Evolutionary conservation across 2,888 invertebrate species (phyloP), one percentile per base, ranked within the genome.

Genomic region (Synergus laeviventris): DNA sequence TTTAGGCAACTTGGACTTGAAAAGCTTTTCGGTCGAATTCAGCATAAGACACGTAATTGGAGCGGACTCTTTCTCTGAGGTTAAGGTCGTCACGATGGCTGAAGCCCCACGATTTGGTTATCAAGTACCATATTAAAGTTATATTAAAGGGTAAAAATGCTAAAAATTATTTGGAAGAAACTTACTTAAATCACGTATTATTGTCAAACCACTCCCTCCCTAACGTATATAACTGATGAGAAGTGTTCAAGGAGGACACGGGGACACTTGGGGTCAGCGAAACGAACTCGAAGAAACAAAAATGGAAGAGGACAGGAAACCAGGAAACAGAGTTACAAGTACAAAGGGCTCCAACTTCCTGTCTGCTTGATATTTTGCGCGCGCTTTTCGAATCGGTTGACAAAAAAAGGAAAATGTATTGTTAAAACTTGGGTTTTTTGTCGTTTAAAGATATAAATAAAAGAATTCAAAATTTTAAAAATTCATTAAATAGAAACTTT

Each of bases 181-280:
- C 89, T 89, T 88, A 89, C 89, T 86, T 87, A 76, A 82, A 85
- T 84, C 89, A 89, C 88, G 87, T 89, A 86, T 83, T 85, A 87
- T 83, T 82, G 86, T 85, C 89, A 84, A 89, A 87, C 81, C 83
- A 86, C 86, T 87, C 87, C 86, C 87, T 86, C 85, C 82, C 83
- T 86, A 85, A 84, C 84, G 84, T 84, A 79, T 76, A 80, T 80
- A 76, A 84, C 78, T 81, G 83, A 85, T 81, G 84, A 82, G 84
- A 85, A 83, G 81, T 87, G 84, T 85, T 83, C 82, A 86, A 88
- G 86, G 85, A 87, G 87, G 84, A 89, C 86, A 86, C 84, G 84
- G 74, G 81, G 79, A 82, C 81, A 85, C 82, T 84, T 82, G 78
- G 75, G 83, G 81, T 81, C 75, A 83, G 82, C 87, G 87, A 87